Conservation (phyloP, 2,113 vertebrate genomes). For the Grammomys surdaster region DNA sequence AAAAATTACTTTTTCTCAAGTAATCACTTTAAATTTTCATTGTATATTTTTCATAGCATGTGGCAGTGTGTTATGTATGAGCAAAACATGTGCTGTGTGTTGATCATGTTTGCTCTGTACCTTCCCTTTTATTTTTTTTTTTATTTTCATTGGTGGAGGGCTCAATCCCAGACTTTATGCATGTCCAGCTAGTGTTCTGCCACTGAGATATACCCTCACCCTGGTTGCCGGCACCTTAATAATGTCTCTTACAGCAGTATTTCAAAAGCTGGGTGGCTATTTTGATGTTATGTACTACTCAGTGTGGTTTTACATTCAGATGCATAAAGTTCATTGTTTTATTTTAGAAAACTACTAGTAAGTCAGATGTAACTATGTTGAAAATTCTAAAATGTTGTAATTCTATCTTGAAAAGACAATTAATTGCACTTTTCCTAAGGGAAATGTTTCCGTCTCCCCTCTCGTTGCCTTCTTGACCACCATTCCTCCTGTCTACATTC, state of each 20-base stretch:
- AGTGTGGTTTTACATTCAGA: conserved; percentile 14
- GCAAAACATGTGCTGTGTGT: not conserved
- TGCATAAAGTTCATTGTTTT: conserved; percentile 32
- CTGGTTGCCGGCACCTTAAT: not conserved
- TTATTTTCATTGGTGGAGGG: not conserved
- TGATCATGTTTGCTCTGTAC: not conserved
- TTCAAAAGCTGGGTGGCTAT: not conserved
- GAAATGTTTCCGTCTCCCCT: not conserved
- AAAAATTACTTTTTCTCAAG: not conserved
- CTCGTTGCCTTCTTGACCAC: not conserved
- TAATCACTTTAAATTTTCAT: not conserved
- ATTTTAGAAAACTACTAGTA: conserved; percentile 37
- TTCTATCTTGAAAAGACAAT: not conserved
- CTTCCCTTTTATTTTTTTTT: not conserved
- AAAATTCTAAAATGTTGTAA: not conserved
- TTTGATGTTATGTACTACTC: not conserved
- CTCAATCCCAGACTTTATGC: not conserved
- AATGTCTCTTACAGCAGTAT: not conserved
- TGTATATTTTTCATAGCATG: not conserved
- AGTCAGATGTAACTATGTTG: not conserved
- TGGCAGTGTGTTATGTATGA: not conserved
- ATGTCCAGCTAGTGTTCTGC: not conserved
- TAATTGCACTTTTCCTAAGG: conserved; percentile 11
- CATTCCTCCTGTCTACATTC: not conserved
- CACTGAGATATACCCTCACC: not conserved